Percentiles rank a stretch among this genome's conserved stretches.
Conservation (phyloP, 92 coral and sea anemone species). For the Epizoanthus scotinus region DNA sequence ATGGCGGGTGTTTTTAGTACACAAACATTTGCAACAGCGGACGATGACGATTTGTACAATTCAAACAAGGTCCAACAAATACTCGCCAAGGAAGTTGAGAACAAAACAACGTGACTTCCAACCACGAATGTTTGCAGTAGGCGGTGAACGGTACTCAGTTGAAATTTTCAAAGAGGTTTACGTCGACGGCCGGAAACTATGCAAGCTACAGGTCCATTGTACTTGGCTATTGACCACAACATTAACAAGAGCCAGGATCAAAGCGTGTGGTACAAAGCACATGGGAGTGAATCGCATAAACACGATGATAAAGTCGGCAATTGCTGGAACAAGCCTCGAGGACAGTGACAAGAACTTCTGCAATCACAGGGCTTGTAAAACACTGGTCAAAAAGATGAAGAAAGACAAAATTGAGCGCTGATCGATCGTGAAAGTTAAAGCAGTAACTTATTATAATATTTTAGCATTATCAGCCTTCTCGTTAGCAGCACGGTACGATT, state of each 20-base stretch:
- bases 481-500: no score
- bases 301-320: constrained; percentile 42
- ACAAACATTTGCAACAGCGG: no score
- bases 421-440: constrained; percentile 36
- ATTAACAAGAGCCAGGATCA: constrained; percentile 33
- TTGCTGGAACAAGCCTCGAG: constrained; percentile 41
- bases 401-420: constrained; percentile 35
- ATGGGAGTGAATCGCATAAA: no score
- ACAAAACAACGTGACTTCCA: constrained; percentile 38
- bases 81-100: constrained; percentile 46
- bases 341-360: constrained; percentile 40
- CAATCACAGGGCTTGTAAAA: constrained; percentile 54
- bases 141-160: constrained; percentile 55
- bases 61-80: constrained; percentile 44
- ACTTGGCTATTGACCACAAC: constrained; percentile 42
- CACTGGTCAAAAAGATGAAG: constrained; percentile 43
- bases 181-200: constrained; percentile 44
- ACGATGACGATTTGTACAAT: constrained; percentile 41
- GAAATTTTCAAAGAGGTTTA: constrained; percentile 45
- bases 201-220: constrained; percentile 50
- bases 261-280: constrained; percentile 52
- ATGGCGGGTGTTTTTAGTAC: no score
- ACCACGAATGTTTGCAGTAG: constrained; percentile 56
- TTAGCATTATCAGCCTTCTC: no score
- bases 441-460: no score